Evolutionary conservation across 2,888 invertebrate genomes (phyloP), one percentile per base, ranked within the genome.

Genomic region (Lasioglossum vierecki): DNA sequence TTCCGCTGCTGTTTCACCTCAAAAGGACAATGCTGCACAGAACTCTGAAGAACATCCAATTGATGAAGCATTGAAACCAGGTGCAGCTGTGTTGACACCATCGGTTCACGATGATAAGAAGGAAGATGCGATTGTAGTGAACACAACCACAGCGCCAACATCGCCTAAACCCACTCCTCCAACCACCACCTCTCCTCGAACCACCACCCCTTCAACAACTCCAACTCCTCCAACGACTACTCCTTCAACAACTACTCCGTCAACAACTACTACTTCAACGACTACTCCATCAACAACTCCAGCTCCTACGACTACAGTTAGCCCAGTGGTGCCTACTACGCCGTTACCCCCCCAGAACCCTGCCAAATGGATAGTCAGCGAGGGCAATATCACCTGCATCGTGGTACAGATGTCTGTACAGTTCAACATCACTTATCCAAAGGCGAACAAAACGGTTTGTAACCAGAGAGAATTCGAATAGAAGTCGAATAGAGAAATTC

Each of bases 401-500:
- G 92, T 97, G 75, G 94, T 97, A 11, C 95, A 96, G 94, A 96
- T 97, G 95, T 97, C 97, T 0, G 96, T 96, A 8, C 96, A 96
- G 92, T 94, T 98, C 80, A 96, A 96, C 88, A 93, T 98, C 77
- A 95, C 95, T 60, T 96, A 96, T 87, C 92, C 93, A 22, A 93
- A 95, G 95, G 88, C 91, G n/a, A 88, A 93, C 66, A 60, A 74
- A 26, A 71, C 6, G 80, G 89, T 89, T 57, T 53, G 89, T 70
- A 84, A 71, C 60, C 76, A 18, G 41, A 26, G 2, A 57, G 13
- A 44, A 82, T 53, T 30, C 26, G n/a, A n/a, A 44, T 53, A n/a
- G 3, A 9, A 53, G 26, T 26, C 3, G 1, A 11, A 60, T 26
- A 60, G 26, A 60, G 26, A 22, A 60, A 26, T 13, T 26, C 11